These are phyloP conservation scores for Gari tellinella DNA, from an alignment of 2,888 invertebrate species.

Conservation along the genomic window DNA sequence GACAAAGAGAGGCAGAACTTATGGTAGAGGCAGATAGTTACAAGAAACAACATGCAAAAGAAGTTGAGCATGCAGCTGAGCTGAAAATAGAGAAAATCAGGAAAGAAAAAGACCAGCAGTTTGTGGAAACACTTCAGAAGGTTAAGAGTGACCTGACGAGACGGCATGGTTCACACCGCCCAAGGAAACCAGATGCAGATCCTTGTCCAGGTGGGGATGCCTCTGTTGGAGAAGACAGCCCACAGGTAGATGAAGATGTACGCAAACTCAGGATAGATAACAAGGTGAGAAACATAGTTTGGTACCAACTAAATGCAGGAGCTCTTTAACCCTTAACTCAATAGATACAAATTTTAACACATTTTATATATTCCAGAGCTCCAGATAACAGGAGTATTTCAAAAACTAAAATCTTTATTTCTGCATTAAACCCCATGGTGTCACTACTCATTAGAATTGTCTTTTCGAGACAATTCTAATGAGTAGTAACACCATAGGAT, in stretches of 20 bases:
- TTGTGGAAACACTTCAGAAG: constrained; percentile 77
- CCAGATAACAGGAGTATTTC: too few species aligned
- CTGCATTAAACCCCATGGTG: too few species aligned
- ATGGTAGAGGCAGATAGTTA: constrained; percentile 61
- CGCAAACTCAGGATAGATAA: constrained; percentile 70
- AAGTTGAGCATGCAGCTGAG: constrained; percentile 67
- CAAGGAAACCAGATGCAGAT: neutral
- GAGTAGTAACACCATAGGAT: too few species aligned
- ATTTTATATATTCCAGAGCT: too few species aligned
- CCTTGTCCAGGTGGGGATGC: constrained; percentile 21
- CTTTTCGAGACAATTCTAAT: too few species aligned
- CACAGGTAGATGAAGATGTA: constrained; percentile 36
- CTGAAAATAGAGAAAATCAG: constrained; percentile 68
- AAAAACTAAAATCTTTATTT: too few species aligned
- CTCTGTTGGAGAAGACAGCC: constrained; percentile 10
- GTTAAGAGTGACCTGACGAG: constrained; percentile 66
- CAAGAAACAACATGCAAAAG: constrained; percentile 61
- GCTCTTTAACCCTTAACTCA: too few species aligned
- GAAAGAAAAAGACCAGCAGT: constrained; percentile 74
- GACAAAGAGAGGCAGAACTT: constrained; percentile 68
- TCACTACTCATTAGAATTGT: too few species aligned
- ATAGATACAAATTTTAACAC: too few species aligned
- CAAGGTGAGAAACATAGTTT: constrained; percentile 70
- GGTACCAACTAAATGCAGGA: too few species aligned
- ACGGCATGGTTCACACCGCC: constrained; percentile 6